Conservation (phyloP, 2,888 invertebrate species). For the Thymelicus acteon region DNA sequence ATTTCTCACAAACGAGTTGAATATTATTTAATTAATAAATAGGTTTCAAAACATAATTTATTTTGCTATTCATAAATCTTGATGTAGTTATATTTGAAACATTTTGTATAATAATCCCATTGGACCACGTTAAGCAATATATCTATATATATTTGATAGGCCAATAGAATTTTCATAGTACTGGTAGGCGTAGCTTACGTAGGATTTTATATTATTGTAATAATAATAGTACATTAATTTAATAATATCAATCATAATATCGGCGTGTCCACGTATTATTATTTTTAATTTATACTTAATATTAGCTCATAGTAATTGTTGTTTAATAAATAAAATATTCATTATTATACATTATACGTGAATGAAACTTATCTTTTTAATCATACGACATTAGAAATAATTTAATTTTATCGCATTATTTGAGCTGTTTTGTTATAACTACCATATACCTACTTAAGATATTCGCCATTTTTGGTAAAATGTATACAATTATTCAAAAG, state of each 20-base stretch:
- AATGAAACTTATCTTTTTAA: background rate
- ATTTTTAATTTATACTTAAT: constrained; percentile 34
- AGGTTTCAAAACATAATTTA: no score
- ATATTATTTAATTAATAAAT: constrained; percentile 8
- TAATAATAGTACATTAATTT: constrained; percentile 38
- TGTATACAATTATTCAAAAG: constrained; percentile 4
- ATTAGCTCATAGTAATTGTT: constrained; percentile 16
- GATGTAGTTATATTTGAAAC: constrained; percentile 14
- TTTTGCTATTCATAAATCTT: background rate
- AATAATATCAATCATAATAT: constrained; percentile 44
- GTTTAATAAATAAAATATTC: constrained; percentile 15
- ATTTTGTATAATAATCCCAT: constrained; percentile 64
- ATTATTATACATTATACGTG: background rate
- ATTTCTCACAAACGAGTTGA: background rate
- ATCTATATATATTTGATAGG: constrained; percentile 73
- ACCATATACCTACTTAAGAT: background rate
- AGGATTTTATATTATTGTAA: constrained; percentile 71
- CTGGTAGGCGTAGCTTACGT: constrained; percentile 76
- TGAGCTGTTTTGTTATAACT: background rate
- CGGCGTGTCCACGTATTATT: constrained; percentile 55
- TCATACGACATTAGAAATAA: background rate
- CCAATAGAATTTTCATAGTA: constrained; percentile 69
- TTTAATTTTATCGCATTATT: background rate
- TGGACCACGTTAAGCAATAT: constrained; percentile 83
- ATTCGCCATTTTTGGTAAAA: constrained; percentile 15